These are phyloP conservation scores for Siniperca undulata DNA, from an alignment of 2,797 vertebrate species.

Conservation along the genomic window DNA sequence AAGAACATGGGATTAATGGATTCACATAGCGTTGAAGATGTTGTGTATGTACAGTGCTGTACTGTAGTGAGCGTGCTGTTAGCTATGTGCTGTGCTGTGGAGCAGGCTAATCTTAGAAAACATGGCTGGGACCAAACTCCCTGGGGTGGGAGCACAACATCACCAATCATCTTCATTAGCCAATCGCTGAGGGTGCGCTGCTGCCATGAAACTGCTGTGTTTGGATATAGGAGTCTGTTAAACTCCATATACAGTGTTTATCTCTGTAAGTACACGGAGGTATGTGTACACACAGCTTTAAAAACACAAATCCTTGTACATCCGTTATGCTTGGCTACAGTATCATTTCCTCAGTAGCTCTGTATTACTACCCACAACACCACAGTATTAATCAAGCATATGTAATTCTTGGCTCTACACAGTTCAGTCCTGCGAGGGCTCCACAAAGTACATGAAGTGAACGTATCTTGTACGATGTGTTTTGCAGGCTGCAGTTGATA, in stretches of 20 bases:
- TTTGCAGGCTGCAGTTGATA: conserved; percentile 70
- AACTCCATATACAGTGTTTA: conserved; percentile 49
- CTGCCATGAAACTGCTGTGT: conserved; percentile 49
- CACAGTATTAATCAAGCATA: conserved; percentile 51
- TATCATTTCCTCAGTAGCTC: conserved; percentile 43
- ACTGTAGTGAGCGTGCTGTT: conserved; percentile 50
- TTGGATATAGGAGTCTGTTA: conserved; percentile 36
- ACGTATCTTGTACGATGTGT: conserved; percentile 60
- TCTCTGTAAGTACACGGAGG: conserved; percentile 45
- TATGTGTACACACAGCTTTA: conserved; percentile 61
- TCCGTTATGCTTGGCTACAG: conserved; percentile 41
- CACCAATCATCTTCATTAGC: conserved; percentile 71
- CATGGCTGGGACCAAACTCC: conserved; percentile 63
- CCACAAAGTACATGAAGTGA: conserved; percentile 15
- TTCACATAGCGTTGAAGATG: conserved; percentile 11
- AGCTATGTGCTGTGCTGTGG: conserved; percentile 55
- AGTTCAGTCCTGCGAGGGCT: conserved; percentile 34
- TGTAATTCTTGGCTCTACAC: conserved; percentile 47
- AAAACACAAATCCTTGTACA: conserved; percentile 52
- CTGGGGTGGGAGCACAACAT: conserved; percentile 65
- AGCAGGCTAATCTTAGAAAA: conserved; percentile 80
- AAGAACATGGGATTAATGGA: conserved; percentile 33
- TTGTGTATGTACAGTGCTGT: conserved; percentile 29
- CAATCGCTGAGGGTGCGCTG: conserved; percentile 54
- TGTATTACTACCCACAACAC: conserved; percentile 24